These are phyloP conservation scores for Heterodera schachtii DNA, from an alignment of 1,140 invertebrate species.

Conservation along the genomic window DNA sequence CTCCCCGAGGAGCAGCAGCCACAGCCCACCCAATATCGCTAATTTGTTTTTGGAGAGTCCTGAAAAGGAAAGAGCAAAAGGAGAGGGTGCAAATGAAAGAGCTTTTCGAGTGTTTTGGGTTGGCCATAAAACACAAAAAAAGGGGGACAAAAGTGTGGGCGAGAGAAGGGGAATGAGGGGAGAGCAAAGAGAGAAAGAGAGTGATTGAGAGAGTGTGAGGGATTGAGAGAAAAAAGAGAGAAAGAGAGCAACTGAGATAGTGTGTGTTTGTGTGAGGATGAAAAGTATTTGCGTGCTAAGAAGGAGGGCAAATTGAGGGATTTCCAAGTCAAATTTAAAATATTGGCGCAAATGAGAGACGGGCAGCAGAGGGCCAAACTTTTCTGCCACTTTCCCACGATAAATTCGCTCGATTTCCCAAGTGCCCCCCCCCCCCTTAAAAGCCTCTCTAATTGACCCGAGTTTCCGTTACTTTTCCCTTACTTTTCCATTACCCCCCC, in stretches of 20 bases:
- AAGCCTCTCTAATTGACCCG: neutral
- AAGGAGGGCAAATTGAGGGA: no score
- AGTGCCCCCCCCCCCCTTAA: neutral
- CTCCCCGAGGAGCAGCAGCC: neutral
- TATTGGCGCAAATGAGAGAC: no score
- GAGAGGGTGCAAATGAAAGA: neutral
- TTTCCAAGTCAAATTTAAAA: no score
- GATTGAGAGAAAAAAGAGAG: neutral
- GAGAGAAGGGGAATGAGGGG: neutral
- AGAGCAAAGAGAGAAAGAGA: neutral
- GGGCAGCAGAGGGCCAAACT: no score
- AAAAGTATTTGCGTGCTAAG: no score
- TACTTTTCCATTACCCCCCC: neutral
- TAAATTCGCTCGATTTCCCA: neutral
- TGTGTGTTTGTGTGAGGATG: no score
- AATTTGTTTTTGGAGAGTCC: constrained; percentile 9
- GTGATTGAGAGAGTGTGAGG: no score
- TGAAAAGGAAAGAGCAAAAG: neutral
- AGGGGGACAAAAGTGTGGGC: neutral
- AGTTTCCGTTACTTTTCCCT: neutral
- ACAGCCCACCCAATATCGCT: neutral
- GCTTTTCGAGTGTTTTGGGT: constrained; percentile 6
- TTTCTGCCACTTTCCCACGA: neutral
- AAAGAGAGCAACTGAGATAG: neutral
- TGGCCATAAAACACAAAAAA: neutral